Evolutionary conservation across 2,888 invertebrate genomes (phyloP).

Genomic region (Brenthis hecate): DNA sequence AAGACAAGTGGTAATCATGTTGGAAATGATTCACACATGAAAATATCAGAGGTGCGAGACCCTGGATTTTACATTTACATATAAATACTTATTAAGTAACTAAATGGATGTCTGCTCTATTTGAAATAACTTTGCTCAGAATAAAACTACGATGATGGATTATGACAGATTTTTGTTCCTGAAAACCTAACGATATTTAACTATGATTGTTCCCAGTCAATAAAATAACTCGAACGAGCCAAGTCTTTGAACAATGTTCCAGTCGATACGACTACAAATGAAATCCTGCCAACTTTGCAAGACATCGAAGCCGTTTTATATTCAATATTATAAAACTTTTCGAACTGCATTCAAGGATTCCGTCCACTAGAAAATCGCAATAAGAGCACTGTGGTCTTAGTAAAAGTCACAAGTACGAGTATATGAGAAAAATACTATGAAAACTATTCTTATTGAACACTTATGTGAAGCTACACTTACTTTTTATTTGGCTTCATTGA

Average conservation of each 20-base stretch:
- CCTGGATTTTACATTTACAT: no score
- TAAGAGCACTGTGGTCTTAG: conserved; percentile 10
- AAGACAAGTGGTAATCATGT: no score
- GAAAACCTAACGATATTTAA: no score
- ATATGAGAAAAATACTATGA: conserved; percentile 13
- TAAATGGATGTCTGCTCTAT: no score
- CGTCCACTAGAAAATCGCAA: conserved; percentile 18
- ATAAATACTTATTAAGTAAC: no score
- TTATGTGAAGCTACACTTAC: conserved; percentile 4
- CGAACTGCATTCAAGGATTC: conserved; percentile 19
- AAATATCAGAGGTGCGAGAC: no score
- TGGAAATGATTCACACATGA: no score
- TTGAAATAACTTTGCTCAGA: no score
- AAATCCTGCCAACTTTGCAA: conserved; percentile 18
- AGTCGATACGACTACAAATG: conserved; percentile 19
- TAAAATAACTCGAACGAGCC: conserved; percentile 1
- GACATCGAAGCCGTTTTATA: conserved; percentile 18
- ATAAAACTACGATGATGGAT: no score
- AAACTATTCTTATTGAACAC: conserved; percentile 8
- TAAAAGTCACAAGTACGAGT: conserved; percentile 16
- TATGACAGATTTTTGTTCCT: no score
- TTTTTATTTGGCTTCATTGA: neutral
- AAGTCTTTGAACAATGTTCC: conserved; percentile 1
- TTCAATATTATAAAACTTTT: conserved; percentile 38
- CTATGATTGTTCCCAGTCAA: no score